These are phyloP conservation scores for Latrodectus hesperus DNA, from an alignment of 2,888 invertebrate species.

Conservation along the genomic window DNA sequence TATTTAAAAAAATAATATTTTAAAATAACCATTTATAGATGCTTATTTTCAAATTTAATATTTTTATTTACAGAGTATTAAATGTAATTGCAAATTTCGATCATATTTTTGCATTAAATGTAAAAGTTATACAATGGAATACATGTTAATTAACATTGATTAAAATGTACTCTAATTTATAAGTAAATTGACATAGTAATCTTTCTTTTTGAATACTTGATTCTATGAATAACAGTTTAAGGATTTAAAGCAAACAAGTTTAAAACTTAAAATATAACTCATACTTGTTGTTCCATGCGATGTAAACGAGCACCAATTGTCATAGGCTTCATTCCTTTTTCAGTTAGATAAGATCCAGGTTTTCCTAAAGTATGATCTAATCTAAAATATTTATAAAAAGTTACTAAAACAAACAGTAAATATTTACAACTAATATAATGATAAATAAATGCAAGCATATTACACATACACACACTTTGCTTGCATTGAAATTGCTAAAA, in stretches of 20 bases:
- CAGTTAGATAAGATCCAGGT: conserved; percentile 84
- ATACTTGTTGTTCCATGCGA: conserved; percentile 85
- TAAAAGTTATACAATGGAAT: no score
- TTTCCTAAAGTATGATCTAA: conserved; percentile 89
- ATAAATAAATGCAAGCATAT: not conserved
- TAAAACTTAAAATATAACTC: not conserved
- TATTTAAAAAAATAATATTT: no score
- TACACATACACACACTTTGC: not conserved
- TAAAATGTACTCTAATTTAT: no score
- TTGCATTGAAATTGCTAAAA: not conserved
- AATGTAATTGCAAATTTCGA: no score
- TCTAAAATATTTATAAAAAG: conserved; percentile 73
- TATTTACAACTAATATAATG: no score
- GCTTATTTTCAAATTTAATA: no score
- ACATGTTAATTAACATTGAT: no score
- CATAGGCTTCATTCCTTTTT: conserved; percentile 82
- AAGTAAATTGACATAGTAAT: no score
- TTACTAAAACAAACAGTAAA: not conserved
- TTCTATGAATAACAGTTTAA: not conserved
- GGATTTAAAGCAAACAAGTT: not conserved
- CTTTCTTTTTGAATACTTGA: not conserved
- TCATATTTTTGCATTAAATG: no score
- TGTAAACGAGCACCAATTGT: conserved; percentile 86
- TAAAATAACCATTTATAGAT: no score
- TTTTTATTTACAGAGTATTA: no score